phyloP scores from a whole-genome alignment of 2,888 invertebrate genomes.

The Dryomyza anilis region DNA sequence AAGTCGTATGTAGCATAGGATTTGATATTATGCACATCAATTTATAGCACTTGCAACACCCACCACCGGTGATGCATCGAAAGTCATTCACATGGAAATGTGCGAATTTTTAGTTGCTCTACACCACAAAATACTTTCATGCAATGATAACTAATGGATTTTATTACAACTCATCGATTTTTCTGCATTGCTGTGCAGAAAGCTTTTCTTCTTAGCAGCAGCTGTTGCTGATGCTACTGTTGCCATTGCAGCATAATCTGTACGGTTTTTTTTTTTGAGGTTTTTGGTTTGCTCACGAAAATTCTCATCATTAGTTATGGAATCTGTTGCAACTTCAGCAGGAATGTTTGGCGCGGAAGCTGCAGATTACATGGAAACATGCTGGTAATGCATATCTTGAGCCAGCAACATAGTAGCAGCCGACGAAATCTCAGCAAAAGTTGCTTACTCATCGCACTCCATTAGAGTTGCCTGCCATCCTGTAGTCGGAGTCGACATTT shows the following conservation, averaged over 20 bases:
- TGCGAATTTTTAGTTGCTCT: conserved; percentile 1
- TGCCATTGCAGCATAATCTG: background rate
- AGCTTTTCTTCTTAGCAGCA: background rate
- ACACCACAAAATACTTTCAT: background rate
- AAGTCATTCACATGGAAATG: background rate
- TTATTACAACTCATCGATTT: conserved; percentile 27
- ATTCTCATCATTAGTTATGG: conserved; percentile 23
- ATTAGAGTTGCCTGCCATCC: conserved; percentile 13
- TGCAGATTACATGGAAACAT: conserved; percentile 8
- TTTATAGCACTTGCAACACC: conserved; percentile 1
- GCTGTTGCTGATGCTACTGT: background rate
- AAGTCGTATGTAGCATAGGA: conserved; percentile 24
- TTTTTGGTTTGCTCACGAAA: background rate
- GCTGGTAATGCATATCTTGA: background rate
- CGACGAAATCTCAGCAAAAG: conserved; percentile 11
- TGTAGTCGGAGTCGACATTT: background rate
- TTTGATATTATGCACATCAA: conserved; percentile 19
- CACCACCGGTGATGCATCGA: conserved; percentile 15
- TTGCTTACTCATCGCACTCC: conserved; percentile 27
- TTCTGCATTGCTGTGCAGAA: background rate
- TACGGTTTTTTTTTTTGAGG: background rate
- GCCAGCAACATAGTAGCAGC: background rate
- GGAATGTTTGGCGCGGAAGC: conserved; percentile 3
- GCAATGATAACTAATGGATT: conserved; percentile 19
- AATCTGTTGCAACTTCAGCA: conserved; percentile 6